These are phyloP conservation scores for Eulithis testata DNA, from an alignment of 2,888 invertebrate genomes.

Conservation along the genomic window DNA sequence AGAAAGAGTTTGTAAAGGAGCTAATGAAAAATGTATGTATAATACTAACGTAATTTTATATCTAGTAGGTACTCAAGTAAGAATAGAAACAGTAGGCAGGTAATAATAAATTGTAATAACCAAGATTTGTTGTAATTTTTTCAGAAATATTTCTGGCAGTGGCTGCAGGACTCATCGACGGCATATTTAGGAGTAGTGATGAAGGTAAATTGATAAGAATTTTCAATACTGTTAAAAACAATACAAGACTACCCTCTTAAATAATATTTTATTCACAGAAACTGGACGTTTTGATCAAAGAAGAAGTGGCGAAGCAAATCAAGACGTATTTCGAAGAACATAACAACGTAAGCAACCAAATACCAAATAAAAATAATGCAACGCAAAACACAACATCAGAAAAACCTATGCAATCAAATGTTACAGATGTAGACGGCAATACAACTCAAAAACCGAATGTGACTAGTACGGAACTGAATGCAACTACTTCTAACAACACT, in stretches of 20 bases:
- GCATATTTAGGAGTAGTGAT: constrained; percentile 50
- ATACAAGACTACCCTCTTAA: neutral
- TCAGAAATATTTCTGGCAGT: constrained; percentile 59
- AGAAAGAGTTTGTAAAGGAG: constrained; percentile 41
- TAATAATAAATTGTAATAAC: too few species aligned
- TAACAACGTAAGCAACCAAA: constrained; percentile 4
- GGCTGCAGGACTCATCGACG: constrained; percentile 51
- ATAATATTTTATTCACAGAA: constrained; percentile 44
- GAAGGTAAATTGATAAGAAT: constrained; percentile 42
- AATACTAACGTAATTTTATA: neutral
- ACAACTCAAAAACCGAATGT: constrained; percentile 2
- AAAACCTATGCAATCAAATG: constrained; percentile 9
- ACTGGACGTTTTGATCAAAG: constrained; percentile 46
- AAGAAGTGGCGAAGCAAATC: constrained; percentile 49
- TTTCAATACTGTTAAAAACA: neutral
- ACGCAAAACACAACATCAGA: neutral
- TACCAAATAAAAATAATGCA: neutral
- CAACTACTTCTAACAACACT: neutral
- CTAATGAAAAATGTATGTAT: constrained; percentile 46
- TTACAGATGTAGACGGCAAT: constrained; percentile 19
- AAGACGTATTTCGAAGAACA: constrained; percentile 24
- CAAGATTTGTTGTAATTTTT: constrained; percentile 19
- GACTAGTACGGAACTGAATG: neutral
- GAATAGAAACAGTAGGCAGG: too few species aligned
- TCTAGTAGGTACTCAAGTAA: neutral